Evolutionary conservation across 2,797 vertebrate genomes (phyloP), one percentile per base, ranked within the genome.

Genomic region (Margarornis squamiger): DNA sequence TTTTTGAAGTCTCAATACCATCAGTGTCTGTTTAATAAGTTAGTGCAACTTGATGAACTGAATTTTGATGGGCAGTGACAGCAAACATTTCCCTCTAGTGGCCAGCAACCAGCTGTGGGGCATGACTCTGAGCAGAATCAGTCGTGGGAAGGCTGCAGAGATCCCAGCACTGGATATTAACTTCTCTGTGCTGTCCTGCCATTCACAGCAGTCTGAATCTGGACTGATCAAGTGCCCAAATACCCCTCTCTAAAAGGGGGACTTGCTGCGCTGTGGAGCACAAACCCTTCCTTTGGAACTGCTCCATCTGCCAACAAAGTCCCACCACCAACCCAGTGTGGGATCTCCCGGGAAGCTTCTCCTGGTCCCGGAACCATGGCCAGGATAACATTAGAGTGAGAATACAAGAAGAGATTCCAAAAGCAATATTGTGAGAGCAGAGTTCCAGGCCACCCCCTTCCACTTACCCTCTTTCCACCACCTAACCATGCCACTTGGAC

Each of bases 341-440:
- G 29, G 8, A 63, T 14, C 24, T 39, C 45, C 58, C 54, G 8
- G 68, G 30, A 66, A 58, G 16, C 17, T 51, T 26, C 20, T 65
- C 48, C 32, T 27, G 7, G 21, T 7, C 32, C 30, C 20, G 48
- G n/a, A 19, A 16, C 14, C 30, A 66, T 1, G 7, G 21, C 14
- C 21, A 30, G n/a, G 7, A 16, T 71, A 39, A 30, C 0, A 0
- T 10, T 29, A 0, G 5, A 68, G 3, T 27, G 8, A 72, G n/a
- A 74, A 65, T 2, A 2, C 9, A 55, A 41, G 16, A 76, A 63
- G 12, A 66, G 32, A 85, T 20, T 14, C 75, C 43, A 43, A 57
- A 71, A 66, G 7, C 43, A 68, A 66, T n/a, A 36, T 8, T 5
- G 20, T 15, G 2, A 68, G 26, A 85, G 26, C 19, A 66, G 39